Base-by-base conservation (phyloP, 2,113 vertebrate genomes). In the Laticauda colubrina region DNA sequence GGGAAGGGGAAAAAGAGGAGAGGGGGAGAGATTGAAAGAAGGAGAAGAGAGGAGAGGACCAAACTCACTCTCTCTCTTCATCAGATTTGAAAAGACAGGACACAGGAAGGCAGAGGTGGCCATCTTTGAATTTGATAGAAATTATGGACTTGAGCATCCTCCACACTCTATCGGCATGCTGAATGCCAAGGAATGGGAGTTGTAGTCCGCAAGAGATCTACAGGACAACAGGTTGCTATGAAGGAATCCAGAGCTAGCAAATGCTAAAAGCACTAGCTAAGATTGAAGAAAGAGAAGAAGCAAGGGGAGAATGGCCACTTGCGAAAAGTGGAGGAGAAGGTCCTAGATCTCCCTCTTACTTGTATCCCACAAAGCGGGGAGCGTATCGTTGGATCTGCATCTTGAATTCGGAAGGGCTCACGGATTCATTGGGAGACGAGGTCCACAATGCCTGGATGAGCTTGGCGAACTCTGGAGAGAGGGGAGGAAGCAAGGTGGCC, bases 311-410 rank as follows among this genome's bases (percentile, higher is more conserved):
- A 43, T 20, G 3, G 1, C 29, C 9, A 0, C 7, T 12, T 0
- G 7, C 0, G 4, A 59, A 29, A 54, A 56, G 90, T 39, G 11
- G 39, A 18, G 53, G 20, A 54, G 29, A 24, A 26, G 3, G 20
- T 21, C 9, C 5, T 0, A 8, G 75, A 34, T 85, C 54, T 23
- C 24, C 5, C n/a, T 94, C 98, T 98, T 97, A 99, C 99, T 98
- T 99, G 97, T 99, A 99, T 93, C 99, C 99, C 0, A 99, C 98
- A 0, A 99, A 99, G 94, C 99, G 98, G 0, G 99, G 99, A 0
- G 98, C 99, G 0, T 98, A 99, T 98, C 97, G 98, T 98, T 99
- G 99, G 95, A 99, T 98, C 98, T 99, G 99, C 0, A 97, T 99
- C 97, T 98, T 98, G 97, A 99, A 99, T 85, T 99, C 98, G 0